Percentiles rank a stretch among this genome's conserved stretches.
Evolutionary conservation across 2,888 invertebrate species (phyloP).

Genomic region (Cerastis rubricosa): DNA sequence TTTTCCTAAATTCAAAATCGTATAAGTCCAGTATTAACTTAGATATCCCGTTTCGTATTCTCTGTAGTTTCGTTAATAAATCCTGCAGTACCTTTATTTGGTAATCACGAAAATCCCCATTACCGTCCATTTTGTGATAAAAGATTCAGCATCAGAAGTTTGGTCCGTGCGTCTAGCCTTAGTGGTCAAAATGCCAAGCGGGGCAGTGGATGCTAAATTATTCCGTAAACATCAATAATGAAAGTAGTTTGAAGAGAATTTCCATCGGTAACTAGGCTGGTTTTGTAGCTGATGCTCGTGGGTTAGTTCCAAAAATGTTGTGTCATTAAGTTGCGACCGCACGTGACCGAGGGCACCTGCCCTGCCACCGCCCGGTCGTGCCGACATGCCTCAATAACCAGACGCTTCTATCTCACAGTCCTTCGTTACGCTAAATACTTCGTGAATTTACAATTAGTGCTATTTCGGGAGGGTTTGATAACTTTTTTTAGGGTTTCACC

Average conservation of each 20-base stretch:
- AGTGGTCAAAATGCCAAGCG: constrained; percentile 65
- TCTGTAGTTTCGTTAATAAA: constrained; percentile 54
- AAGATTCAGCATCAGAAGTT: constrained; percentile 63
- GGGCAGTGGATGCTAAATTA: constrained; percentile 61
- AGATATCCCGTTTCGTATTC: constrained; percentile 44
- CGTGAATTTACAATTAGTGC: constrained; percentile 43
- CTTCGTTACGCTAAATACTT: constrained; percentile 59
- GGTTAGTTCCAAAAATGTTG: constrained; percentile 73
- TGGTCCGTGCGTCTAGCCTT: constrained; percentile 57
- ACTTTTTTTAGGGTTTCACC: not conserved
- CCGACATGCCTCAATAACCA: constrained; percentile 76
- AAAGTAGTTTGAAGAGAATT: constrained; percentile 62
- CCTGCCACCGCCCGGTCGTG: constrained; percentile 78
- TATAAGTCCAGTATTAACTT: constrained; percentile 11
- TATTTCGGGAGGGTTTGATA: constrained; percentile 19
- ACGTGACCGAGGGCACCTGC: constrained; percentile 84
- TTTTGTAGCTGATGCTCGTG: constrained; percentile 68
- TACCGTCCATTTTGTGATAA: constrained; percentile 65
- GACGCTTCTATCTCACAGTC: constrained; percentile 64
- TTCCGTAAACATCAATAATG: constrained; percentile 65
- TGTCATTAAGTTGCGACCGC: constrained; percentile 76
- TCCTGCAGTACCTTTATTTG: constrained; percentile 54
- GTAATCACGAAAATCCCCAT: constrained; percentile 64
- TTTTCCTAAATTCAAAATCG: constrained; percentile 25
- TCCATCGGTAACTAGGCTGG: constrained; percentile 67